These are phyloP conservation scores for Druon quercuslanigerum DNA, from an alignment of 1,140 invertebrate species.

Conservation along the genomic window DNA sequence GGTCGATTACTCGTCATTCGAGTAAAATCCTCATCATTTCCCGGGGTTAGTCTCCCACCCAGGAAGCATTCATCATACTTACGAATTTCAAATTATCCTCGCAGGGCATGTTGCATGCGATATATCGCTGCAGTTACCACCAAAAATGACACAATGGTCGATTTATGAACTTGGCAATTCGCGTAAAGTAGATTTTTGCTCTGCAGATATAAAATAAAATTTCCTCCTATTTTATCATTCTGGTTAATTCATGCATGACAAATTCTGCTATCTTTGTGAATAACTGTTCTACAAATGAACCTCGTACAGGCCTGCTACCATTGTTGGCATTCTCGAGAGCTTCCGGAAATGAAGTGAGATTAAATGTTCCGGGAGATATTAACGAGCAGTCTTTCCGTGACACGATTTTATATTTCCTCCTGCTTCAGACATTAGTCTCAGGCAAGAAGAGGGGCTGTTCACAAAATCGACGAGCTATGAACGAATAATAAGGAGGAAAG, in stretches of 20 bases:
- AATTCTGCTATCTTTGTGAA: background rate
- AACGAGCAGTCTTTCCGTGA: background rate
- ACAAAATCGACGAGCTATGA: background rate
- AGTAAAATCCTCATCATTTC: too few relatives aligned
- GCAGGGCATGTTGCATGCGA: too few relatives aligned
- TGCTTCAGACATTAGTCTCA: background rate
- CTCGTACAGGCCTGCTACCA: background rate
- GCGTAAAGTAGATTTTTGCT: too few relatives aligned
- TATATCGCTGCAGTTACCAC: too few relatives aligned
- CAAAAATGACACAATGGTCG: too few relatives aligned
- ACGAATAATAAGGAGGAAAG: slow-evolving; percentile 7
- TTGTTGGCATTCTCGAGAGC: background rate
- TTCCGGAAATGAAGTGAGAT: slow-evolving; percentile 2
- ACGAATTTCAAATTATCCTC: too few relatives aligned
- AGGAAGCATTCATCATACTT: too few relatives aligned
- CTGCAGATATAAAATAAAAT: too few relatives aligned
- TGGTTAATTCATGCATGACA: background rate
- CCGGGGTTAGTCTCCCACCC: too few relatives aligned
- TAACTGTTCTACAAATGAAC: background rate
- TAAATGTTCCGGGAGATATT: slow-evolving; percentile 10
- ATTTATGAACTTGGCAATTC: too few relatives aligned
- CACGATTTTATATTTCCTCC: slow-evolving; percentile 13
- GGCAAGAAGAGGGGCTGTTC: background rate
- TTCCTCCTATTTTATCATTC: background rate
- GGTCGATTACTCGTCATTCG: too few relatives aligned